A percentile compares a stretch with the other conserved stretches of the same genome.
These are phyloP conservation scores for Falco columbarius DNA, from an alignment of 2,797 vertebrate species.

Conservation along the genomic window DNA sequence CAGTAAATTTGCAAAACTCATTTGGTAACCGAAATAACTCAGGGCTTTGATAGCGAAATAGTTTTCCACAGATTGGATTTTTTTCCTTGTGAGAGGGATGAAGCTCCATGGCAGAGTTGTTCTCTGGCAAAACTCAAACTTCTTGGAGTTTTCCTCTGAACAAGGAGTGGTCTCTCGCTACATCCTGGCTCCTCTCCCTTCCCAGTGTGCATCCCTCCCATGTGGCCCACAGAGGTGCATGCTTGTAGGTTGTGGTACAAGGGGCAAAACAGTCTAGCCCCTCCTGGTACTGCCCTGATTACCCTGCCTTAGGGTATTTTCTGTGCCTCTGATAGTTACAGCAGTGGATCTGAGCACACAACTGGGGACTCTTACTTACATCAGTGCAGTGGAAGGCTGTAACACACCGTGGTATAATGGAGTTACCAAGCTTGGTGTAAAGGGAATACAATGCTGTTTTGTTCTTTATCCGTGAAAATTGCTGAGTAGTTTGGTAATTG, in stretches of 20 bases:
- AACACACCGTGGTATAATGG: not conserved
- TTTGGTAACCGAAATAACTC: not conserved
- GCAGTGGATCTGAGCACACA: not conserved
- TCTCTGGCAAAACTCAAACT: not conserved
- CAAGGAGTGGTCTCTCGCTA: not conserved
- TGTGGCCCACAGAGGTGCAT: not conserved
- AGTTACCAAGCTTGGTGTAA: not conserved
- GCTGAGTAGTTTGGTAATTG: not conserved
- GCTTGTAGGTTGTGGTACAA: not conserved
- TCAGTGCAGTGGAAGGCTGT: not conserved
- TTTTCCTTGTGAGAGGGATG: not conserved
- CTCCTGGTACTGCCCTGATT: not conserved
- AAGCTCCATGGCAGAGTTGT: not conserved
- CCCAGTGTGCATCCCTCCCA: fast-evolving
- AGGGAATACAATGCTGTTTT: not conserved
- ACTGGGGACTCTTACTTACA: not conserved
- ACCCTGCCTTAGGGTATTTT: not conserved
- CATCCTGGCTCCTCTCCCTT: not conserved
- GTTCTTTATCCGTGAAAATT: not conserved
- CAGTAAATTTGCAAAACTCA: not conserved
- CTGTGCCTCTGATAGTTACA: not conserved
- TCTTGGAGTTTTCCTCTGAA: not conserved
- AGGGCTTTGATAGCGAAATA: not conserved
- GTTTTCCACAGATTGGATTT: not conserved
- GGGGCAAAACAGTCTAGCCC: not conserved